Conservation (phyloP, 2,797 vertebrate genomes). For the Prunella strophiata region DNA sequence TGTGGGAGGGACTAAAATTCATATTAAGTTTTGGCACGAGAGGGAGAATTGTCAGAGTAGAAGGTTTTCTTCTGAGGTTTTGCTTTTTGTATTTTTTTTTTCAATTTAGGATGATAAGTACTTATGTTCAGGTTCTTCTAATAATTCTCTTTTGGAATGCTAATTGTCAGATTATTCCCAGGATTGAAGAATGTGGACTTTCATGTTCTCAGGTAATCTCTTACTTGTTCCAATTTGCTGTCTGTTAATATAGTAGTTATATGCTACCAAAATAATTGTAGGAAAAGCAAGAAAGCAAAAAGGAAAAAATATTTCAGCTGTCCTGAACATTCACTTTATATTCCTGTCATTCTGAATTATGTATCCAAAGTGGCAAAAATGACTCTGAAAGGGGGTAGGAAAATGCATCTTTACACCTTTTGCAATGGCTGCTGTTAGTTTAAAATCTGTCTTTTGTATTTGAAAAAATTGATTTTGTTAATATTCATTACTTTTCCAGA, state of each 20-base stretch:
- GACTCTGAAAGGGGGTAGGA: neutral
- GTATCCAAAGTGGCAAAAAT: neutral
- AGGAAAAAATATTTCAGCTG: neutral
- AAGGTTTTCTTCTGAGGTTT: constrained; percentile 48
- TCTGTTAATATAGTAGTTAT: neutral
- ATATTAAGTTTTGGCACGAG: constrained; percentile 58
- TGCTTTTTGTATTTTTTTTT: neutral
- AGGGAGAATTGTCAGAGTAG: constrained; percentile 54
- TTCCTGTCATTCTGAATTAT: constrained; percentile 13
- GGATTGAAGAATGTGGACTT: constrained; percentile 72
- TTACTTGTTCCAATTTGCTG: constrained; percentile 23
- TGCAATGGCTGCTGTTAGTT: neutral
- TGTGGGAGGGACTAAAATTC: constrained; percentile 66
- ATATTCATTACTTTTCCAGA: neutral
- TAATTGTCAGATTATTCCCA: constrained; percentile 64
- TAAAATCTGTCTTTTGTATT: neutral
- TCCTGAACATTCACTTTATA: neutral
- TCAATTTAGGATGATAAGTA: constrained; percentile 37
- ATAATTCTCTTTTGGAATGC: constrained; percentile 50
- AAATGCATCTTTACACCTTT: neutral
- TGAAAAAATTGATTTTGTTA: neutral
- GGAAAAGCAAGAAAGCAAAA: neutral
- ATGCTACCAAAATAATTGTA: neutral
- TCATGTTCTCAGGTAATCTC: constrained; percentile 77
- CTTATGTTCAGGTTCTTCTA: constrained; percentile 47